Conservation (phyloP, 2,888 invertebrate genomes). For the Catocala fraxini region DNA sequence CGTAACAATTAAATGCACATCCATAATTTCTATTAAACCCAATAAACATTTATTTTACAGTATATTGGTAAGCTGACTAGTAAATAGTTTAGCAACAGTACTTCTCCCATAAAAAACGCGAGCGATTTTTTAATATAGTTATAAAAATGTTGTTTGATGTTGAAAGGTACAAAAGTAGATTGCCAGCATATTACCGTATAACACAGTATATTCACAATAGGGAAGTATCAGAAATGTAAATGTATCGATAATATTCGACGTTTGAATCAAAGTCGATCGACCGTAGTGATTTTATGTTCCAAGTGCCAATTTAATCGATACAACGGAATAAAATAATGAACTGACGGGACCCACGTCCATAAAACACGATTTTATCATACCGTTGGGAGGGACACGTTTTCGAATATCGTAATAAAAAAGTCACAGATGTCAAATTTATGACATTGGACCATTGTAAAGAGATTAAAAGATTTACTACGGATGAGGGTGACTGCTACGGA, state of each 20-base stretch:
- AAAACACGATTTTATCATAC: constrained; percentile 87
- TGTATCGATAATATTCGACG: constrained; percentile 27
- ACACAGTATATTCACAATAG: constrained; percentile 17
- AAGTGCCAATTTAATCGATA: constrained; percentile 78
- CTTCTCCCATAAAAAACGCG: too few species aligned
- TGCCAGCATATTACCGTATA: too few species aligned
- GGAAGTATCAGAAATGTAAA: constrained; percentile 24
- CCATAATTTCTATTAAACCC: too few species aligned
- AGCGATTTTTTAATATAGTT: too few species aligned
- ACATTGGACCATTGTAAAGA: constrained; percentile 85
- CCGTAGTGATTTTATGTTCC: constrained; percentile 52
- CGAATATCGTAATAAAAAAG: constrained; percentile 87
- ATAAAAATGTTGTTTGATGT: neutral
- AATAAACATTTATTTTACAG: too few species aligned
- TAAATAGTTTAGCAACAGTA: too few species aligned
- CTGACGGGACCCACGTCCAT: constrained; percentile 77
- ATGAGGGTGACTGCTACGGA: constrained; percentile 61
- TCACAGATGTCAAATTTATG: constrained; percentile 88
- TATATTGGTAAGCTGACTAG: too few species aligned
- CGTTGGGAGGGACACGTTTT: constrained; percentile 84
- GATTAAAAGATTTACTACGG: constrained; percentile 86
- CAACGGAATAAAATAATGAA: constrained; percentile 83
- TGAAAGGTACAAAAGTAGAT: too few species aligned
- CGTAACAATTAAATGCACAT: too few species aligned
- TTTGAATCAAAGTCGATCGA: constrained; percentile 43